Evolutionary conservation across 2,113 vertebrate species (phyloP).

Genomic region (Centrocercus urophasianus): DNA sequence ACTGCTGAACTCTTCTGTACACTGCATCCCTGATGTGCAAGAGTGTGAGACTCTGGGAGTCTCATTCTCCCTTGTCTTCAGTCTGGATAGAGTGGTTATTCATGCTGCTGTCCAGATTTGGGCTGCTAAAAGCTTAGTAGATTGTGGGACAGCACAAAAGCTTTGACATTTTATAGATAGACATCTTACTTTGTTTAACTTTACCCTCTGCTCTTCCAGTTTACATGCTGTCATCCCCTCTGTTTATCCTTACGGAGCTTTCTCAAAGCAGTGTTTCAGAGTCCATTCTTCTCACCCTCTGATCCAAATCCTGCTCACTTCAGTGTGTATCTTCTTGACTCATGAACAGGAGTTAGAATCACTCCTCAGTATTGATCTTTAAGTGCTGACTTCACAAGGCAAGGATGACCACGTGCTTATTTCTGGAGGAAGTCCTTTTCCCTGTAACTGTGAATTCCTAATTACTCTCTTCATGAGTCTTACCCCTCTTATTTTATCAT

Average conservation of each 20-base stretch:
- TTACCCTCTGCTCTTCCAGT: not conserved
- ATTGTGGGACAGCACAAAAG: not conserved
- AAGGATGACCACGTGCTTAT: not conserved
- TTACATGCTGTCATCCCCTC: not conserved
- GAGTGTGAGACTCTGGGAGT: not conserved
- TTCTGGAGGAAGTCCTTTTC: not conserved
- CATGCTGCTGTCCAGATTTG: not conserved
- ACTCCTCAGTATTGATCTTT: not conserved
- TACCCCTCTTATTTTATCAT: not conserved
- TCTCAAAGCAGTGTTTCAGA: not conserved
- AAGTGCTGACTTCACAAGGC: not conserved
- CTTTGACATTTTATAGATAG: not conserved
- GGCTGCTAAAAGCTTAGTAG: not conserved
- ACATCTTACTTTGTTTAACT: not conserved
- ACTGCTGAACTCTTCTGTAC: not conserved
- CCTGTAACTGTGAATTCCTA: not conserved
- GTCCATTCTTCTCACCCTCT: not conserved
- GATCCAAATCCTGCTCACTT: not conserved
- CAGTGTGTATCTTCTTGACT: not conserved
- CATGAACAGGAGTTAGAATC: not conserved
- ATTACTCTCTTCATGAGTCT: not conserved
- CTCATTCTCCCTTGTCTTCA: not conserved
- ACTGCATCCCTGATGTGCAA: constrained; percentile 2
- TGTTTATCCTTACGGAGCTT: not conserved
- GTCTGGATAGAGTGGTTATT: not conserved